Percentiles rank a stretch among this genome's conserved stretches.
These are phyloP conservation scores for Akabosia matsudoensis DNA, from an alignment of 1,140 invertebrate genomes.

Conservation along the genomic window DNA sequence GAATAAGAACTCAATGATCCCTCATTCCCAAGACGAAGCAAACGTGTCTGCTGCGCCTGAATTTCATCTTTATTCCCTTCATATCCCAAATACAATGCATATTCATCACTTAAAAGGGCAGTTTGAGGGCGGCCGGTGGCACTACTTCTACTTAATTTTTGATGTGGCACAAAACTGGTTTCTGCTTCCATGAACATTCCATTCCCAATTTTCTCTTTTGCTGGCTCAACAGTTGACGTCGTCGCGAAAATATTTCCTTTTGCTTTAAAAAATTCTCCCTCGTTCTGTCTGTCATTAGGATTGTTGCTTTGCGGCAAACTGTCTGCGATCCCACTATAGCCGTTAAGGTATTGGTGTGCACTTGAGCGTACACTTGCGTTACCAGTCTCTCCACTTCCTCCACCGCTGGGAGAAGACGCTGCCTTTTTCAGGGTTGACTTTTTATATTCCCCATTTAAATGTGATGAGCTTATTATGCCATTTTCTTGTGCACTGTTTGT, in stretches of 20 bases:
- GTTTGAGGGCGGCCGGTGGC: neutral
- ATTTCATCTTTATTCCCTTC: neutral
- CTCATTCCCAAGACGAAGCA: neutral
- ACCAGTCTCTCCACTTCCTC: neutral
- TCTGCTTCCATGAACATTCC: conserved; percentile 19
- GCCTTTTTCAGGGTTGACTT: neutral
- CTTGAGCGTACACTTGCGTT: neutral
- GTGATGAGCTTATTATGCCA: neutral
- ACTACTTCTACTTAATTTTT: neutral
- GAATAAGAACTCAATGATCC: neutral
- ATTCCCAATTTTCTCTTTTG: neutral
- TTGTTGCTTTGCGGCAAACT: neutral
- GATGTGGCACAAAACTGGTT: conserved; percentile 7
- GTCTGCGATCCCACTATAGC: neutral
- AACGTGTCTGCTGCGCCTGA: neutral
- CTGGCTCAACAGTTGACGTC: neutral
- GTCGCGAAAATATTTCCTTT: neutral
- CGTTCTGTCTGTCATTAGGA: neutral
- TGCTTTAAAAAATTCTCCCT: neutral
- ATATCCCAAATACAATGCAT: conserved; percentile 13
- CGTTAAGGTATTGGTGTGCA: neutral
- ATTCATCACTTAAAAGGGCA: conserved; percentile 22
- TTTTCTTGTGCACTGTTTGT: neutral
- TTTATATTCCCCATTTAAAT: neutral
- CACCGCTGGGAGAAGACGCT: neutral